Evolutionary conservation across 2,797 vertebrate genomes (phyloP), one percentile per base, ranked within the genome.

Genomic region (Poeciliopsis infans): DNA sequence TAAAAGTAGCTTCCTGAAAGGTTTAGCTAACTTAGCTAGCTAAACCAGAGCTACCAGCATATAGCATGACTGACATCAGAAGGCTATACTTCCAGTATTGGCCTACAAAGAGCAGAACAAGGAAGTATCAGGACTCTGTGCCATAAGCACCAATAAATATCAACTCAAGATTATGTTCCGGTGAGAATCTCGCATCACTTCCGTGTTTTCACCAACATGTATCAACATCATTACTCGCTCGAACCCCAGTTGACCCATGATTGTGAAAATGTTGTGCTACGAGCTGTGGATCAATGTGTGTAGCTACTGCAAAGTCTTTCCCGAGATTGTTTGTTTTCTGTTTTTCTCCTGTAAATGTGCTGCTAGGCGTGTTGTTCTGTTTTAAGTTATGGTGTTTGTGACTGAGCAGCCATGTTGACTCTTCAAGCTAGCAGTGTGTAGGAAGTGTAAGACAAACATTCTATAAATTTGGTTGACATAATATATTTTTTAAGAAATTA

Each of bases 401-500:
- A 91, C 93, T 85, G 87, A 92, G 92, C 93, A 86, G 83, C 85
- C 85, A 78, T 87, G 82, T 76, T 87, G 81, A 86, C 86, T 90
- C 80, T 84, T 78, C 7, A 78, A 80, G 87, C 78, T 83, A 78
- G 79, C 31, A 64, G 7, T 16, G 16, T 41, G 64, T 78, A 84
- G 86, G 79, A 86, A 88, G 86, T 68, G 36, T 39, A 46, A 89
- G 83, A 95, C 93, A 69, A 83, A 81, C 94, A 91, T 89, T 94
- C 90, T 91, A 90, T 93, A 94, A 94, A 95, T 93, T 96, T 94
- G 95, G 94, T 95, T 95, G 93, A 96, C 92, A 97, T 96, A 97
- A 94, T 97, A 96, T 98, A 97, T 98, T 99, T 98, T 97, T 95
- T 97, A 96, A 98, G 93, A 99, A 96, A 97, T 97, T 98, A 98